Evolutionary conservation across 2,797 vertebrate genomes (phyloP).

Genomic region (Microchirus variegatus): DNA sequence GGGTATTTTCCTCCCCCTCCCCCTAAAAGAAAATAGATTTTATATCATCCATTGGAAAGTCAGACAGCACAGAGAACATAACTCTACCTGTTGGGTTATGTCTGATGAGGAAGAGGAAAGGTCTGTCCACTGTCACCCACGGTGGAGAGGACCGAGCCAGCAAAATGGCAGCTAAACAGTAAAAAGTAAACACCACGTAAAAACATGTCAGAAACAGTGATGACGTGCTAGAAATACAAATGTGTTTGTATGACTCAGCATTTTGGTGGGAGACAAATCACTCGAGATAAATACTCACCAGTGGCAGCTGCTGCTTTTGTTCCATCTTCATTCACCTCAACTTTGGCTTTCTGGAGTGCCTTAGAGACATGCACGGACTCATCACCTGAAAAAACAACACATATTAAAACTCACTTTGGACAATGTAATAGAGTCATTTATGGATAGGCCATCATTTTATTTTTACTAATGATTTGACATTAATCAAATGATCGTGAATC

Average conservation of each 20-base stretch:
- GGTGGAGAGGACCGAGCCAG: conserved; percentile 93
- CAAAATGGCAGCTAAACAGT: conserved; percentile 88
- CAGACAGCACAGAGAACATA: background rate
- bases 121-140: conserved; percentile 91
- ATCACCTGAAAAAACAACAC: conserved; percentile 61
- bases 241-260: too few relatives aligned
- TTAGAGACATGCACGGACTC: conserved; percentile 87
- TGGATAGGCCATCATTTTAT: too few relatives aligned
- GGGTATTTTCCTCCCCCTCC: too few relatives aligned
- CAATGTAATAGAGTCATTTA: too few relatives aligned
- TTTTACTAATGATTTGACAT: too few relatives aligned
- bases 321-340: conserved; percentile 95
- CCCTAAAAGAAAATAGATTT: background rate
- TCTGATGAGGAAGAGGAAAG: conserved; percentile 92
- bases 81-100: conserved; percentile 91
- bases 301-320: conserved; percentile 94
- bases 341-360: conserved; percentile 93
- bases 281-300: conserved; percentile 77
- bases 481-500: too few relatives aligned
- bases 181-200: conserved; percentile 6
- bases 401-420: background rate
- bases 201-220: background rate
- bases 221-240: too few relatives aligned
- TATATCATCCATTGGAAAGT: too few relatives aligned
- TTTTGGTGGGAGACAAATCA: background rate